phyloP scores from a whole-genome alignment of 2,113 vertebrate species.

The Agapornis roseicollis region DNA sequence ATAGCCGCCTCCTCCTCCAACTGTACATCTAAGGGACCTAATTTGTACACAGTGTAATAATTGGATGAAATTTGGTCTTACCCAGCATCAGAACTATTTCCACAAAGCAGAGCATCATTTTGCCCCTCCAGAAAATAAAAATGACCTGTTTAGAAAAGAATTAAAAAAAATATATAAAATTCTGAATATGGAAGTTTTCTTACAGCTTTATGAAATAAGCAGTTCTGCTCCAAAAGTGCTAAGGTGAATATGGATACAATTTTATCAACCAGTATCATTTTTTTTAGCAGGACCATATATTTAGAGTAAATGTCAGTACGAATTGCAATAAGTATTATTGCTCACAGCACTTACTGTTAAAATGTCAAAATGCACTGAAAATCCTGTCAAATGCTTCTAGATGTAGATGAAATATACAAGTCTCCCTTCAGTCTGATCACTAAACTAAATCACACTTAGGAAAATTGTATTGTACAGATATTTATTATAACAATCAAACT shows the following conservation, averaged over 20 bases:
- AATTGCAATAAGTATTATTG: neutral
- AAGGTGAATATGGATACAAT: neutral
- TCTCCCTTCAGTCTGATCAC: neutral
- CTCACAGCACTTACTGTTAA: neutral
- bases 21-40: neutral
- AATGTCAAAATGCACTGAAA: neutral
- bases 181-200: neutral
- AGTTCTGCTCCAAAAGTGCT: neutral
- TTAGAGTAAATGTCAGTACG: neutral
- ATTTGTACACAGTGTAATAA: neutral
- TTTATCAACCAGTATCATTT: neutral
- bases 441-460: neutral
- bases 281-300: neutral
- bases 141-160: conserved; percentile 76
- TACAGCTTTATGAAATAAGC: neutral
- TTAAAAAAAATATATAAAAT: neutral
- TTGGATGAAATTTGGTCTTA: conserved; percentile 65
- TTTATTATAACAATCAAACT: neutral
- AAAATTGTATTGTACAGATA: neutral
- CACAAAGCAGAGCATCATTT: conserved; percentile 88
- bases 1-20: fast-evolving
- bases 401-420: neutral
- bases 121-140: conserved; percentile 80
- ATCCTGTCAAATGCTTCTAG: neutral
- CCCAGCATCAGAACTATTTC: conserved; percentile 86